Evolutionary conservation across 2,797 vertebrate genomes (phyloP).

Genomic region (Menidia menidia): DNA sequence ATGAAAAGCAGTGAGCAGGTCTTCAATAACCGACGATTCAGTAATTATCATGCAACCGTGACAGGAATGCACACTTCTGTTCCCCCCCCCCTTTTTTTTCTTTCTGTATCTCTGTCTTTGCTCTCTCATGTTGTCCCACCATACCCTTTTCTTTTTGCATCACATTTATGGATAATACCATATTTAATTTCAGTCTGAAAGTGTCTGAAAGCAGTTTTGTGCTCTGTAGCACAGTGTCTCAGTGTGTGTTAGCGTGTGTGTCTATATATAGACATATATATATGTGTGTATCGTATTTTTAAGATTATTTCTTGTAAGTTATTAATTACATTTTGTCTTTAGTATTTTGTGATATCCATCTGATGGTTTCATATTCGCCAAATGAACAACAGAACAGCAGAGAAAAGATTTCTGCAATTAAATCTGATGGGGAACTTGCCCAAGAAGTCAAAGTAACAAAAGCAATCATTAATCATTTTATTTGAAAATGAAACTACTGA

Average conservation of each 20-base stretch:
- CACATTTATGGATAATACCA: conserved; percentile 42
- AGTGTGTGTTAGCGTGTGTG: background rate
- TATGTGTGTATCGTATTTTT: background rate
- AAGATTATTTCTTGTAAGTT: background rate
- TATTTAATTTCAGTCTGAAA: conserved; percentile 32
- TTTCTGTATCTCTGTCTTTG: conserved; percentile 7
- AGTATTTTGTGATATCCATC: background rate
- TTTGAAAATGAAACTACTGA: background rate
- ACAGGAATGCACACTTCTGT: conserved; percentile 82
- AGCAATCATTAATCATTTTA: too few relatives aligned
- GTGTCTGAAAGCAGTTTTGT: conserved; percentile 34
- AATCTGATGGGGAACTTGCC: background rate
- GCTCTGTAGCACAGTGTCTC: conserved; percentile 7
- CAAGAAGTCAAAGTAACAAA: too few relatives aligned
- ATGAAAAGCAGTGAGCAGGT: conserved; percentile 86
- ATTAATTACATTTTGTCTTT: background rate
- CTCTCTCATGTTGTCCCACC: conserved; percentile 40
- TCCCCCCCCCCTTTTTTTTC: conserved; percentile 10
- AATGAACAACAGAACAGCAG: background rate
- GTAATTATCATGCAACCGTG: conserved; percentile 87
- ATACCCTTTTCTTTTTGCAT: conserved; percentile 50
- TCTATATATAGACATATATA: too few relatives aligned
- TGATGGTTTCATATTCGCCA: background rate
- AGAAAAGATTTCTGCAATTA: background rate
- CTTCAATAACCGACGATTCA: conserved; percentile 86